Evolutionary conservation across 1,140 invertebrate genomes (phyloP).

Genomic region (Drosophila sp.): DNA sequence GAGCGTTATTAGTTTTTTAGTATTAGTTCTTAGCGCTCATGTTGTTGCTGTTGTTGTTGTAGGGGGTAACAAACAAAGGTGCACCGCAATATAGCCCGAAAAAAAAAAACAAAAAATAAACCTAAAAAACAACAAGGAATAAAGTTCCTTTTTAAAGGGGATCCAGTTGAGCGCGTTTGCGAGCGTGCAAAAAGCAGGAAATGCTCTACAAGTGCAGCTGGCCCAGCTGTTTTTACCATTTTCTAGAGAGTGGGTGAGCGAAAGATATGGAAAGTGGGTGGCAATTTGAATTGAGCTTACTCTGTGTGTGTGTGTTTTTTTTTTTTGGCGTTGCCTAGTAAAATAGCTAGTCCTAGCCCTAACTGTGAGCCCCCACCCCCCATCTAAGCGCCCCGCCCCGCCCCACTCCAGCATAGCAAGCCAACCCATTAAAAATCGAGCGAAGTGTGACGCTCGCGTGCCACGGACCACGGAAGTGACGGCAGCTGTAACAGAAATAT

Average conservation of each 20-base stretch:
- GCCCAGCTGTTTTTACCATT: constrained; percentile 37
- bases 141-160: constrained; percentile 37
- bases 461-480: constrained; percentile 72
- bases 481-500: constrained; percentile 72
- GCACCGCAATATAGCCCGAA: constrained; percentile 44
- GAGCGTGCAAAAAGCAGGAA: constrained; percentile 79
- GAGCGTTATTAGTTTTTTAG: constrained; percentile 67
- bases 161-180: constrained; percentile 76
- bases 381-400: neutral
- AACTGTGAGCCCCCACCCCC: neutral
- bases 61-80: constrained; percentile 60
- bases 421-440: constrained; percentile 37
- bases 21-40: neutral
- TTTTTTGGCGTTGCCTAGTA: constrained; percentile 25
- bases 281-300: neutral
- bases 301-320: neutral
- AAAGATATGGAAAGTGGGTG: constrained; percentile 12
- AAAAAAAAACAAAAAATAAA: neutral
- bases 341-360: neutral
- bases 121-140: neutral
- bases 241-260: too few relatives aligned
- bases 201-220: constrained; percentile 79
- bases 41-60: constrained; percentile 40
- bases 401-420: constrained; percentile 10
- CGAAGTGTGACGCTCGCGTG: constrained; percentile 79